A percentile compares a stretch with the other conserved stretches of the same genome.
These are phyloP conservation scores for Coronaproctus castanopsis DNA, from an alignment of 2,888 invertebrate genomes.

Conservation along the genomic window DNA sequence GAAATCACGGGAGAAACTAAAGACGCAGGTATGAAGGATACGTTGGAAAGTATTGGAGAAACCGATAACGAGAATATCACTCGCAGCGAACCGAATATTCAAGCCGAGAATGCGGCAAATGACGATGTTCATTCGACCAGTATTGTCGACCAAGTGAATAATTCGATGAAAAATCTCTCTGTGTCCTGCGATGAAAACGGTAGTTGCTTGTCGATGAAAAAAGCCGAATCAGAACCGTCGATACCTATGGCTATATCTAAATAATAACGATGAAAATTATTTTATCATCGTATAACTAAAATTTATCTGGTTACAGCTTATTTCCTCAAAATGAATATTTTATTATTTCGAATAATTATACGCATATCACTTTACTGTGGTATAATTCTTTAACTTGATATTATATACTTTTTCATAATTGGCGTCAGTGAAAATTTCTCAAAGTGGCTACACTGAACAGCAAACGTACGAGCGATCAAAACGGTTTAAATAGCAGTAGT, in stretches of 20 bases:
- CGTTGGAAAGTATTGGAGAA: conserved; percentile 14
- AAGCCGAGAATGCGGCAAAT: conserved; percentile 4
- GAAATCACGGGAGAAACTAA: neutral
- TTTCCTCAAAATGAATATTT: too few relatives aligned
- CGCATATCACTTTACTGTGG: too few relatives aligned
- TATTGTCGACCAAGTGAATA: conserved; percentile 1
- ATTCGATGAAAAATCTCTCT: conserved; percentile 5
- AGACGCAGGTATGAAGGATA: neutral
- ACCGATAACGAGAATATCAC: conserved; percentile 11
- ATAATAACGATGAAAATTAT: too few relatives aligned
- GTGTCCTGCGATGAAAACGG: conserved; percentile 6
- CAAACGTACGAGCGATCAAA: too few relatives aligned
- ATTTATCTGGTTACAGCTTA: too few relatives aligned
- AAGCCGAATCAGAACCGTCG: conserved; percentile 13
- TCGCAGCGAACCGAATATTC: conserved; percentile 14
- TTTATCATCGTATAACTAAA: too few relatives aligned
- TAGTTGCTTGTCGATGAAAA: conserved; percentile 10
- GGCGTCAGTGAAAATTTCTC: too few relatives aligned
- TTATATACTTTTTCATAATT: too few relatives aligned
- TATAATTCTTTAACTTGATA: too few relatives aligned
- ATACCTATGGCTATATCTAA: neutral
- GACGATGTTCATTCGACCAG: conserved; percentile 6
- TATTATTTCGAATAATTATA: too few relatives aligned
- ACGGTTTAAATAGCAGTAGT: too few relatives aligned
- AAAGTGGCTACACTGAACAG: too few relatives aligned